A percentile compares a stretch with the other conserved stretches of the same genome.
phyloP scores from a whole-genome alignment of 2,888 invertebrate species.

The Eurois occulta region DNA sequence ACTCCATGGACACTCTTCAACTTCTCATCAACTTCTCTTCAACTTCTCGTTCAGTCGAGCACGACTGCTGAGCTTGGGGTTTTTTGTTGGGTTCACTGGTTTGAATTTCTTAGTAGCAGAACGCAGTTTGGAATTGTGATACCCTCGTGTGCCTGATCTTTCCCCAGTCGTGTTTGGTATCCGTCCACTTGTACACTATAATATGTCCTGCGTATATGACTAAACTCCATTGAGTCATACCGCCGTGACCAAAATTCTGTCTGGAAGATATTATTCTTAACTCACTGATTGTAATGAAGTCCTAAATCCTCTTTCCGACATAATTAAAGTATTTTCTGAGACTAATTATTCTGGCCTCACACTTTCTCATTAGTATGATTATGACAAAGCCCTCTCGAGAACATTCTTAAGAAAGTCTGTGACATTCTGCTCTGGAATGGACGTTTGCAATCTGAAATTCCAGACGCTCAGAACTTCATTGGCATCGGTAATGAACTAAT shows the following conservation, averaged over 20 bases:
- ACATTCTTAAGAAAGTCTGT: background rate
- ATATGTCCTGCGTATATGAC: background rate
- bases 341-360: slow-evolving; percentile 10
- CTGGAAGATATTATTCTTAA: background rate
- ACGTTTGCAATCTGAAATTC: background rate
- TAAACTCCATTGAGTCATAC: background rate
- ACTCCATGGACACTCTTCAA: no score
- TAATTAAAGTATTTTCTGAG: slow-evolving; percentile 19
- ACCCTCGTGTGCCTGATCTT: no score
- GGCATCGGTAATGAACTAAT: slow-evolving; percentile 8
- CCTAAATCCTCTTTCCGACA: background rate
- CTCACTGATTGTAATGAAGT: background rate
- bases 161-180: no score
- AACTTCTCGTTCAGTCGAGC: no score
- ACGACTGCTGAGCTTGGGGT: background rate
- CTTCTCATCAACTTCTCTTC: no score
- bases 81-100: background rate
- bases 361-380: slow-evolving; percentile 21
- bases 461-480: background rate
- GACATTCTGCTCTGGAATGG: slow-evolving; percentile 1
- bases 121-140: background rate
- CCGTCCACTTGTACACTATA: background rate
- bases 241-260: background rate
- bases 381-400: slow-evolving; percentile 11
- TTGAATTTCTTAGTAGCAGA: background rate